These are phyloP conservation scores for Myotis vivesi DNA, from an alignment of 2,797 vertebrate species.

Conservation along the genomic window DNA sequence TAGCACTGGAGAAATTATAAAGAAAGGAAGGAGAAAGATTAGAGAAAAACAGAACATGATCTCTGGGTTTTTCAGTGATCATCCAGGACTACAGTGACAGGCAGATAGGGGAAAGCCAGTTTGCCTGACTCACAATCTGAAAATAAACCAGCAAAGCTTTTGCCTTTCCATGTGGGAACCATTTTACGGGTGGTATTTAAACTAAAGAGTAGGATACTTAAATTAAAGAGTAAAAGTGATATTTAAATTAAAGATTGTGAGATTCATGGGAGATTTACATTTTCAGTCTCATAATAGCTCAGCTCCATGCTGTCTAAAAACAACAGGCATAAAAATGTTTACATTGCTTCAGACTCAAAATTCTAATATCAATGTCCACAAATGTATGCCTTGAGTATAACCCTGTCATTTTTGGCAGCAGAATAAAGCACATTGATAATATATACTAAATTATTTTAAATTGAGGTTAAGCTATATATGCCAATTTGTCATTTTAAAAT, in stretches of 20 bases:
- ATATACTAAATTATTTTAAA: neutral
- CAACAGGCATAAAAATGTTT: neutral
- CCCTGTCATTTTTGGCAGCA: neutral
- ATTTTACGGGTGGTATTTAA: neutral
- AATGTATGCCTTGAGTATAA: neutral
- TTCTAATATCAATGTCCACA: neutral
- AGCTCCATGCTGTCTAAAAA: constrained; percentile 44
- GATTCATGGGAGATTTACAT: constrained; percentile 20
- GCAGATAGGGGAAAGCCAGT: constrained; percentile 3
- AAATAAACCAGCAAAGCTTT: constrained; percentile 48
- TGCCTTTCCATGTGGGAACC: neutral
- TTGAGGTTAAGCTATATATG: neutral
- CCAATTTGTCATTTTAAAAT: constrained; percentile 29
- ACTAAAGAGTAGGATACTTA: neutral
- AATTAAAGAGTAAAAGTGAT: constrained; percentile 3
- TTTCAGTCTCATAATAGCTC: constrained; percentile 13
- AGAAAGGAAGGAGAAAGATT: constrained; percentile 55
- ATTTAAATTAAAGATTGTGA: constrained; percentile 55
- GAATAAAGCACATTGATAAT: neutral
- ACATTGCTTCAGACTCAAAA: constrained; percentile 14
- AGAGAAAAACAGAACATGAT: constrained; percentile 53
- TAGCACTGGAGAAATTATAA: constrained; percentile 50
- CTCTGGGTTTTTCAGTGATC: constrained; percentile 52
- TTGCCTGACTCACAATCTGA: neutral
- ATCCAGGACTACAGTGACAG: constrained; percentile 46